These are phyloP conservation scores for Zeuzera pyrina DNA, from an alignment of 2,888 invertebrate genomes.

Conservation along the genomic window DNA sequence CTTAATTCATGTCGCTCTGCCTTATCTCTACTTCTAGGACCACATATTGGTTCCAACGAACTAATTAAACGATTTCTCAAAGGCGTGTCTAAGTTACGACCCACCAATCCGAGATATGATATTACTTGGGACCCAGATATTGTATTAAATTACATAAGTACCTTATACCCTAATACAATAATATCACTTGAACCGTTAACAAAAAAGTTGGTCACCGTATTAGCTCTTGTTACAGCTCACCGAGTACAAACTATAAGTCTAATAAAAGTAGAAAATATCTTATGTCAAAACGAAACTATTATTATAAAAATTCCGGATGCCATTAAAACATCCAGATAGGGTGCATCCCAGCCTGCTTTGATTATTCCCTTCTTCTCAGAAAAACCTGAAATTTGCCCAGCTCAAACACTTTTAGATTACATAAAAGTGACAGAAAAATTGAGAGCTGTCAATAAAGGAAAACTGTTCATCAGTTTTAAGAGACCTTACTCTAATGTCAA, in stretches of 20 bases:
- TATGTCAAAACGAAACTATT: constrained; percentile 5
- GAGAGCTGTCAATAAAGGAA: background rate
- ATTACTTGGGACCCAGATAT: constrained; percentile 13
- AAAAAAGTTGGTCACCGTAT: no score
- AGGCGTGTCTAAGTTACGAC: constrained; percentile 11
- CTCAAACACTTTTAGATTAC: no score
- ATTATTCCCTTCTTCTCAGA: background rate
- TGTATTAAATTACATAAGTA: constrained; percentile 7
- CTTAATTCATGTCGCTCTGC: constrained; percentile 11
- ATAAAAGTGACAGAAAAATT: background rate
- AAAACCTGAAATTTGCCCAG: background rate
- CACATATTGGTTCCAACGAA: constrained; percentile 2
- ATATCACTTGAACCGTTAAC: no score
- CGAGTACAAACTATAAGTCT: no score
- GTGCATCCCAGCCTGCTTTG: no score
- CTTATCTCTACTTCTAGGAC: constrained; percentile 9
- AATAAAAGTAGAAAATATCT: constrained; percentile 7
- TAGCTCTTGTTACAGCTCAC: no score
- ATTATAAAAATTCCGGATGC: constrained; percentile 7
- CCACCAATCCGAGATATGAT: constrained; percentile 14
- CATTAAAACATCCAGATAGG: constrained; percentile 15
- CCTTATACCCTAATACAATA: background rate
- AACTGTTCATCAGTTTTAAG: background rate
- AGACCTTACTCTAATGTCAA: background rate
- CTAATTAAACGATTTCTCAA: constrained; percentile 13